These are phyloP conservation scores for Nycticebus coucang DNA, from an alignment of 2,113 vertebrate genomes.

Conservation along the genomic window DNA sequence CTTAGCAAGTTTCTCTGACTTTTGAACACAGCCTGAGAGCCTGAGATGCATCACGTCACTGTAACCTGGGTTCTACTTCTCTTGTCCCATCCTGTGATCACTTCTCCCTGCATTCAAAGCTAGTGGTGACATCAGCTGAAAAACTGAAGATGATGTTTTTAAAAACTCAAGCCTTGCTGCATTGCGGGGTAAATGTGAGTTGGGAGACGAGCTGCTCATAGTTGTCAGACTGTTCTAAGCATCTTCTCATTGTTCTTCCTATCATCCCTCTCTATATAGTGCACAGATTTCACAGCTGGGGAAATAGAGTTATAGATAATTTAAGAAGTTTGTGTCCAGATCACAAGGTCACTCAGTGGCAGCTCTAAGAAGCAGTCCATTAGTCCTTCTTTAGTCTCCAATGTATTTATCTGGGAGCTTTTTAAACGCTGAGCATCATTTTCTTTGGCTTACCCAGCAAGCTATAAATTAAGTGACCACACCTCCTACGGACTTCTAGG, in stretches of 20 bases:
- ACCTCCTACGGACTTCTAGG: not conserved
- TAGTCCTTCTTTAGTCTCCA: not conserved
- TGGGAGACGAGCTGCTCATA: not conserved
- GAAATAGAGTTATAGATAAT: not conserved
- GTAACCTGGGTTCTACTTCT: not conserved
- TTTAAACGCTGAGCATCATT: constrained; percentile 15
- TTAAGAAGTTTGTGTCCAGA: not conserved
- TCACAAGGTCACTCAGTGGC: not conserved
- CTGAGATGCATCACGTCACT: not conserved
- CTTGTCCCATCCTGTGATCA: not conserved
- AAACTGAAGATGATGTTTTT: not conserved
- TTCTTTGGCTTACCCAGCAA: constrained; percentile 31
- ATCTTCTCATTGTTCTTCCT: not conserved
- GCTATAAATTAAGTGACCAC: constrained; percentile 55
- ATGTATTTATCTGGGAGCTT: constrained; percentile 29
- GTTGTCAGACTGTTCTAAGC: not conserved
- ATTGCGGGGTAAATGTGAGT: not conserved
- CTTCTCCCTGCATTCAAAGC: not conserved
- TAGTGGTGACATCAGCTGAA: not conserved
- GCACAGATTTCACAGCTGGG: not conserved
- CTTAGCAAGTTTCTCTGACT: not conserved
- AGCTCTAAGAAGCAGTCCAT: not conserved
- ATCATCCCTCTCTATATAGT: not conserved
- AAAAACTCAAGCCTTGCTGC: not conserved
- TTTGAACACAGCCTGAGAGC: not conserved